These are phyloP conservation scores for Chalcis sispes DNA, from an alignment of 2,888 invertebrate genomes.

Conservation along the genomic window DNA sequence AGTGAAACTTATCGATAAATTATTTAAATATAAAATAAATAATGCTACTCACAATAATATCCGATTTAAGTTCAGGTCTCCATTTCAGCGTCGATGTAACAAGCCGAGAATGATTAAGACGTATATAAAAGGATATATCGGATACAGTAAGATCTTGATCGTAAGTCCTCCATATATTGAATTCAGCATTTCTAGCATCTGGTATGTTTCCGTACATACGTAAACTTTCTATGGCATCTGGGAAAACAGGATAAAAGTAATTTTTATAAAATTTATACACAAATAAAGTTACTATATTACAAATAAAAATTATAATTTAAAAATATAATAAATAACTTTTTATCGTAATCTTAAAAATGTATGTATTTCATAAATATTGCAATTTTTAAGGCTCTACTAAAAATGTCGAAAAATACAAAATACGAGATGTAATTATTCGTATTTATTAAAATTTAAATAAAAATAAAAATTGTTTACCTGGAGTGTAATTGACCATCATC, in stretches of 20 bases:
- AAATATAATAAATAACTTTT: not conserved
- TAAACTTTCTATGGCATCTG: constrained; percentile 81
- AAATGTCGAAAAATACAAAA: no score
- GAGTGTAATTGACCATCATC: constrained; percentile 84
- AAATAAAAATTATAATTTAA: constrained; percentile 23
- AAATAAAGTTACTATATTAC: not conserved
- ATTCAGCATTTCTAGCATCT: constrained; percentile 85
- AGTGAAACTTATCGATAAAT: not conserved
- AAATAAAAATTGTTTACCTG: constrained; percentile 71
- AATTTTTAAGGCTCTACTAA: no score
- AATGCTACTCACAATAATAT: constrained; percentile 77
- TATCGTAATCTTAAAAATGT: not conserved
- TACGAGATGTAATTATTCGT: no score
- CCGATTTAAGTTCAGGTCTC: constrained; percentile 85
- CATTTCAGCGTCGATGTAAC: constrained; percentile 88
- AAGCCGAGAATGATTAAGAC: constrained; percentile 89
- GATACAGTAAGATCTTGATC: constrained; percentile 85
- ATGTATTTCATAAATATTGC: no score
- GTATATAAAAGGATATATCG: constrained; percentile 87
- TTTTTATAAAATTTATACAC: not conserved
- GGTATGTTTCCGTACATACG: constrained; percentile 87
- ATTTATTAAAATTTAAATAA: no score
- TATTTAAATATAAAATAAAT: not conserved
- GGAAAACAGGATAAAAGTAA: not conserved
- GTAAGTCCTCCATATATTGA: constrained; percentile 89